Percentiles rank a stretch among this genome's conserved stretches.
These are phyloP conservation scores for Trichonephila clavipes DNA, from an alignment of 1,140 invertebrate species.

Conservation along the genomic window DNA sequence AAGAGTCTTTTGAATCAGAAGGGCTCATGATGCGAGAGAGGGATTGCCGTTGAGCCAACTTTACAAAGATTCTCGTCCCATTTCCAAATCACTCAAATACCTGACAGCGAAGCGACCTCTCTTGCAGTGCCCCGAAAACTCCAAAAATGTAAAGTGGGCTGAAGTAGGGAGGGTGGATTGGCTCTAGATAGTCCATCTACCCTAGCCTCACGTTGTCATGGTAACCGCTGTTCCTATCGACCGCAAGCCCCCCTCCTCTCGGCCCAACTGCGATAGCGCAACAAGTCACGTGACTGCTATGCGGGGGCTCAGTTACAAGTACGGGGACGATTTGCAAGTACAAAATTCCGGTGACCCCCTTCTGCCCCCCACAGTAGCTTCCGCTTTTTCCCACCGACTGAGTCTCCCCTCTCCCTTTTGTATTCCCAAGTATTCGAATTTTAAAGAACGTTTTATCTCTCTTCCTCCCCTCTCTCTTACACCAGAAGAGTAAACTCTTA, in stretches of 20 bases:
- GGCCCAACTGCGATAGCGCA: slow-evolving; percentile 62
- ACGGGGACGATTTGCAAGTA: slow-evolving; percentile 68
- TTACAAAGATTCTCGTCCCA: not conserved
- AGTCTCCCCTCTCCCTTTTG: not conserved
- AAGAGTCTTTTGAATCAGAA: not conserved
- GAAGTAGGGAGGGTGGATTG: not conserved
- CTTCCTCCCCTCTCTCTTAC: not conserved
- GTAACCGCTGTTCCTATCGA: slow-evolving; percentile 69
- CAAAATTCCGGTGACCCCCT: slow-evolving; percentile 26
- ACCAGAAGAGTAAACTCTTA: not conserved
- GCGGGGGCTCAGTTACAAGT: slow-evolving; percentile 63
- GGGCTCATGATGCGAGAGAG: not conserved
- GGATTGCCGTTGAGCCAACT: not conserved
- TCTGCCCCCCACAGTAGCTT: not conserved
- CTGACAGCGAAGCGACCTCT: slow-evolving; percentile 10
- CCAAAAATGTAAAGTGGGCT: slow-evolving; percentile 45
- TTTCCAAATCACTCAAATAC: not conserved
- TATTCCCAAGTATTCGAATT: slow-evolving; percentile 30
- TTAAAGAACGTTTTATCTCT: slow-evolving; percentile 22
- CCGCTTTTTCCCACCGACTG: not conserved
- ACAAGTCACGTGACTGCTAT: slow-evolving; percentile 73
- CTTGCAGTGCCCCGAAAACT: slow-evolving; percentile 3
- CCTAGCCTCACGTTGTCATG: slow-evolving; percentile 52
- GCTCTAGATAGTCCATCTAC: slow-evolving; percentile 68
- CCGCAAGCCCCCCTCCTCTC: slow-evolving; percentile 44